These are phyloP conservation scores for Penaeus monodon DNA, from an alignment of 2,888 invertebrate species.

Conservation along the genomic window DNA sequence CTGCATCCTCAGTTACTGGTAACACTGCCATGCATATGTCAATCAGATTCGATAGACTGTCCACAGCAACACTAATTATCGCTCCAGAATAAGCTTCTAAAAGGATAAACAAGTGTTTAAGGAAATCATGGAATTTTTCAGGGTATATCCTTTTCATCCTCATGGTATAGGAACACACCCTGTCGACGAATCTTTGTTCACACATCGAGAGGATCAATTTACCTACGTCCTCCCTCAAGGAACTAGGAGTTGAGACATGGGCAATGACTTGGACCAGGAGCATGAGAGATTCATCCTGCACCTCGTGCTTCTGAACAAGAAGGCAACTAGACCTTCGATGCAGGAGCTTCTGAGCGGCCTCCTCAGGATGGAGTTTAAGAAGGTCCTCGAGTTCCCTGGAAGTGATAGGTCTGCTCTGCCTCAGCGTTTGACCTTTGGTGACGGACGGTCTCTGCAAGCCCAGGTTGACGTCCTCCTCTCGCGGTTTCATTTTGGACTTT, in stretches of 20 bases:
- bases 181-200: conserved; percentile 25
- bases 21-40: conserved; percentile 16
- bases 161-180: conserved; percentile 8
- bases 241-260: conserved; percentile 14
- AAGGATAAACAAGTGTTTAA: conserved; percentile 19
- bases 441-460: too few species aligned
- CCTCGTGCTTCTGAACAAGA: conserved; percentile 26
- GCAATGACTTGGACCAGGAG: conserved; percentile 37
- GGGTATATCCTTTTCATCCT: conserved; percentile 11
- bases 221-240: conserved; percentile 28
- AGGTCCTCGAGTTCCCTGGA: conserved; percentile 12
- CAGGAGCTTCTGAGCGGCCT: conserved; percentile 12
- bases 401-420: background rate
- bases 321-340: conserved; percentile 13
- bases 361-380: conserved; percentile 30
- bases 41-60: conserved; percentile 23
- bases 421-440: too few species aligned
- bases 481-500: too few species aligned
- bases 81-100: conserved; percentile 26
- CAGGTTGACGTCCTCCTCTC: too few species aligned
- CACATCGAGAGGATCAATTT: conserved; percentile 37
- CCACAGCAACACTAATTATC: conserved; percentile 11
- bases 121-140: conserved; percentile 9
- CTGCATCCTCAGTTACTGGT: background rate
- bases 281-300: conserved; percentile 25